Conservation (phyloP, 2,888 invertebrate genomes). For the Noctua fimbriata region DNA sequence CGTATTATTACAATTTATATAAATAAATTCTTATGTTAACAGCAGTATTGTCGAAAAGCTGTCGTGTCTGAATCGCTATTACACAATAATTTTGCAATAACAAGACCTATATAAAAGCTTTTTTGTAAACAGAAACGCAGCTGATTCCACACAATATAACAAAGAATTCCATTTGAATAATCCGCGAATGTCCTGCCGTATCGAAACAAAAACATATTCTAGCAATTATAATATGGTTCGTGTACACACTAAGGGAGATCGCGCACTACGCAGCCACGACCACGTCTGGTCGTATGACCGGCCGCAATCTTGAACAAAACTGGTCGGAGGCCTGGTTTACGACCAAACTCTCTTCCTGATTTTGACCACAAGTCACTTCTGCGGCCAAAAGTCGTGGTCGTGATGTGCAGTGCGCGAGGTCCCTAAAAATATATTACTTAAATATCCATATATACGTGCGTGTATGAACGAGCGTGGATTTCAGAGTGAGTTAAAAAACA, state of each 20-base stretch:
- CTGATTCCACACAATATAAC: slow-evolving; percentile 72
- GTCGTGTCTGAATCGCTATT: neutral
- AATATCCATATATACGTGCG: slow-evolving; percentile 72
- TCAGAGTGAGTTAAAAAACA: slow-evolving; percentile 61
- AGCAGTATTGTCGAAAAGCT: neutral
- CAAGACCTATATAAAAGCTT: neutral
- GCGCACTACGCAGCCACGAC: neutral
- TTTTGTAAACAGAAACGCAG: slow-evolving; percentile 42
- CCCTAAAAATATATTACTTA: slow-evolving; percentile 43
- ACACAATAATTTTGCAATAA: neutral
- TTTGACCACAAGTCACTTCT: neutral
- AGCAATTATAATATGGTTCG: slow-evolving; percentile 65
- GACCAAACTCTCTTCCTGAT: neutral
- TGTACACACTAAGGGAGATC: slow-evolving; percentile 61
- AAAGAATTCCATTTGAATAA: slow-evolving; percentile 56
- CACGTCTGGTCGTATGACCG: neutral
- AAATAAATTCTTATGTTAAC: neutral
- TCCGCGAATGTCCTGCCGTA: slow-evolving; percentile 65
- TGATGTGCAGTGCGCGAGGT: neutral
- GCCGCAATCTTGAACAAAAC: neutral
- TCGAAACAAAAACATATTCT: slow-evolving; percentile 65
- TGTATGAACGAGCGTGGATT: slow-evolving; percentile 77
- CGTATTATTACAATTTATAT: neutral
- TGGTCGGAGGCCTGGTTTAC: neutral
- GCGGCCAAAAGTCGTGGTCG: neutral